A percentile compares a stretch with the other conserved stretches of the same genome.
phyloP scores from a whole-genome alignment of 1,140 invertebrate genomes.

The Microplitis demolitor region DNA sequence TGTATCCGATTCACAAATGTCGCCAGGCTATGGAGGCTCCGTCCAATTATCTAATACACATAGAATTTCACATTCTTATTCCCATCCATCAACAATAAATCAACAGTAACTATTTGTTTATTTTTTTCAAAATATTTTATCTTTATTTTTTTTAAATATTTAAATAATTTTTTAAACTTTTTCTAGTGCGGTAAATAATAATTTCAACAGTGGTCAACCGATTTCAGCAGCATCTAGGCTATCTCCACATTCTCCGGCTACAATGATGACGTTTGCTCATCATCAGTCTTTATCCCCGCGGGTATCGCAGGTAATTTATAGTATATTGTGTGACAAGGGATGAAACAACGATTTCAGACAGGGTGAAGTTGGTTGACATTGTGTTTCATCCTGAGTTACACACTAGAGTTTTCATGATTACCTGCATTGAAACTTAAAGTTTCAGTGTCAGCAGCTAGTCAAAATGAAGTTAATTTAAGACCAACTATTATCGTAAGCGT shows the following conservation, averaged over 20 bases:
- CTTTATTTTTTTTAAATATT: constrained; percentile 2
- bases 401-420: too few relatives aligned
- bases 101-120: constrained; percentile 51
- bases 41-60: constrained; percentile 60
- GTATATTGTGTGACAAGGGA: neutral
- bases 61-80: constrained; percentile 58
- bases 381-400: neutral
- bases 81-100: constrained; percentile 56
- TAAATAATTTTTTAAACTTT: constrained; percentile 6
- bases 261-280: constrained; percentile 56
- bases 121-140: neutral
- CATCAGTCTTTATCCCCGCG: constrained; percentile 58
- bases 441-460: too few relatives aligned
- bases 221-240: constrained; percentile 52
- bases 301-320: constrained; percentile 50
- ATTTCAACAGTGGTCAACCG: constrained; percentile 58
- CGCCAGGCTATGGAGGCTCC: constrained; percentile 67
- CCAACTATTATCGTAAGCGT: too few relatives aligned
- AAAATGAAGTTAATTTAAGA: too few relatives aligned
- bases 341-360: constrained; percentile 6
- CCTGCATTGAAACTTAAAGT: too few relatives aligned
- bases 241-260: constrained; percentile 57
- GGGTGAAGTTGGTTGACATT: neutral
- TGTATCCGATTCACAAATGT: constrained; percentile 75
- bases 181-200: constrained; percentile 55